Evolutionary conservation across 2,888 invertebrate genomes (phyloP).

Genomic region (Macropis europaea): DNA sequence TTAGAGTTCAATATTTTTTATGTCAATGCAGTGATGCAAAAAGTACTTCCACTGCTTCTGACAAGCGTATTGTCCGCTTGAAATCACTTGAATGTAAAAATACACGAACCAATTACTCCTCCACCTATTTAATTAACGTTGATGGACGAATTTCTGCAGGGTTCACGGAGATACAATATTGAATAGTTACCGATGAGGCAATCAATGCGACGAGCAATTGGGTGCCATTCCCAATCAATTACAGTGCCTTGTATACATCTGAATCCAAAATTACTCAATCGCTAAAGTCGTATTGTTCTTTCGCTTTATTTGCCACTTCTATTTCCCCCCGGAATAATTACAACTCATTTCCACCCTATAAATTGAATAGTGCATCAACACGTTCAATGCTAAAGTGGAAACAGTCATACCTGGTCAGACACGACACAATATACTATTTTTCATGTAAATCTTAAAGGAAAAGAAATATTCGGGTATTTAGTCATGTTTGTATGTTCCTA

Average conservation of each 20-base stretch:
- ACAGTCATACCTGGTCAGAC: too few relatives aligned
- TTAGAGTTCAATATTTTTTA: too few relatives aligned
- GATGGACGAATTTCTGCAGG: slow-evolving; percentile 5
- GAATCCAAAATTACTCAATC: slow-evolving; percentile 39
- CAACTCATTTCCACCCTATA: too few relatives aligned
- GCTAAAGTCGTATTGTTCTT: slow-evolving; percentile 17
- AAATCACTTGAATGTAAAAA: slow-evolving; percentile 14
- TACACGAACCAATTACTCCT: slow-evolving; percentile 17
- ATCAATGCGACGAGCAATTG: slow-evolving; percentile 35
- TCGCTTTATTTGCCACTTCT: slow-evolving; percentile 24
- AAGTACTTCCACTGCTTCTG: background rate
- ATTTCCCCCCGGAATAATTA: slow-evolving; percentile 6
- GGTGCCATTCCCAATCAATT: slow-evolving; percentile 36
- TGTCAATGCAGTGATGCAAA: too few relatives aligned
- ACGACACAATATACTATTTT: too few relatives aligned
- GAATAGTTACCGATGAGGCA: slow-evolving; percentile 22
- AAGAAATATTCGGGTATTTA: too few relatives aligned
- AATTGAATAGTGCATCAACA: too few relatives aligned
- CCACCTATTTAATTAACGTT: slow-evolving; percentile 24
- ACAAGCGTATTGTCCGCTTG: background rate
- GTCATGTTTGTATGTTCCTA: too few relatives aligned
- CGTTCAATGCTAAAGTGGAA: too few relatives aligned
- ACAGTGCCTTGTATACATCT: slow-evolving; percentile 30
- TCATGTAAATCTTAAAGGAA: too few relatives aligned
- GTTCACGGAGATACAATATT: slow-evolving; percentile 7